These are phyloP conservation scores for Macropis europaea DNA, from an alignment of 2,888 invertebrate species.

Conservation along the genomic window DNA sequence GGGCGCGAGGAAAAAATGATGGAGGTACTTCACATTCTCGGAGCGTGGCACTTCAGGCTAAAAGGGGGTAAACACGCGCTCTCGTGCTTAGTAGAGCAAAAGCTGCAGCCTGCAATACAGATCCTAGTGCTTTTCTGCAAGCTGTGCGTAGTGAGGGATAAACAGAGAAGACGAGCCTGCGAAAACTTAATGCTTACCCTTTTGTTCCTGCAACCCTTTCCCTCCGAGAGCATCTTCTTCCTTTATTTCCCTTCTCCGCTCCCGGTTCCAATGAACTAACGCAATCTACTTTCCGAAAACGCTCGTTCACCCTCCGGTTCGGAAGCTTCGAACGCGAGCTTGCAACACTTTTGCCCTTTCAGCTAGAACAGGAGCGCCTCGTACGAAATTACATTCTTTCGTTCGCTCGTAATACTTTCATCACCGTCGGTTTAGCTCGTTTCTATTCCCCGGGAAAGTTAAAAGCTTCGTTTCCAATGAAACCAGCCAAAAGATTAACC, in stretches of 20 bases:
- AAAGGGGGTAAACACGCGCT: constrained; percentile 69
- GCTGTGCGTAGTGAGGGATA: constrained; percentile 39
- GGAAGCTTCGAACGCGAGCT: neutral
- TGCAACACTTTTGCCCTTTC: constrained; percentile 1
- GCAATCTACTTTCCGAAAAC: constrained; percentile 21
- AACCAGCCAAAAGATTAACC: neutral
- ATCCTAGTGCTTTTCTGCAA: constrained; percentile 29
- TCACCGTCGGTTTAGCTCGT: constrained; percentile 11
- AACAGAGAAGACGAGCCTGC: constrained; percentile 30
- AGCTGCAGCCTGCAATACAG: constrained; percentile 39
- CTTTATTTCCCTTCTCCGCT: neutral
- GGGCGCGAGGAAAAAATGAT: constrained; percentile 36
- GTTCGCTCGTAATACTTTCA: constrained; percentile 4
- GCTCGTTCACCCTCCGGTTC: constrained; percentile 1
- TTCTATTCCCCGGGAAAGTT: constrained; percentile 16
- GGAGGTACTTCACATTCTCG: constrained; percentile 63
- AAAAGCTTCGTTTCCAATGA: constrained; percentile 8
- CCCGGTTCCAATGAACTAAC: neutral
- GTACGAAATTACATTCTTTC: constrained; percentile 37
- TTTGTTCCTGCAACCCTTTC: neutral
- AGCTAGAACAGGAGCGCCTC: constrained; percentile 3
- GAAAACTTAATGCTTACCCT: constrained; percentile 30
- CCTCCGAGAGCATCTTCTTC: neutral
- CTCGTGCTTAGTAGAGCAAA: constrained; percentile 59
- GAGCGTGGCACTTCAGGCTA: constrained; percentile 61